These are phyloP conservation scores for Lordiphosa collinella DNA, from an alignment of 1,140 invertebrate species.

Conservation along the genomic window DNA sequence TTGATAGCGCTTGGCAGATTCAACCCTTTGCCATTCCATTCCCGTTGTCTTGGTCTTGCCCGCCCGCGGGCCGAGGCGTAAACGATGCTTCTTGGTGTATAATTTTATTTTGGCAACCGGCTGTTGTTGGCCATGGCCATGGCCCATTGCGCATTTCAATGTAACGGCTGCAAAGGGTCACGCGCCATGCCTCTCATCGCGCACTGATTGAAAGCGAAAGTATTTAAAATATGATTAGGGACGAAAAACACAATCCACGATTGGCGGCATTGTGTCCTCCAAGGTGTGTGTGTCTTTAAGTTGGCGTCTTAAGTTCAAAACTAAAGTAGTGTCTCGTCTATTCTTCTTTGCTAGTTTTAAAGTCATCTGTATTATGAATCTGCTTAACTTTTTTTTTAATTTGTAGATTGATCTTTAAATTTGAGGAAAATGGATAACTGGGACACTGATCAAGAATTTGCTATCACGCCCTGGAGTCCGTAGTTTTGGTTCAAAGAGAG, in stretches of 20 bases:
- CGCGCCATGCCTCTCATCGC: not conserved
- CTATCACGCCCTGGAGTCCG: no score
- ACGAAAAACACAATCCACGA: slow-evolving; percentile 3
- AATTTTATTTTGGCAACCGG: slow-evolving; percentile 72
- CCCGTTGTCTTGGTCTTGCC: not conserved
- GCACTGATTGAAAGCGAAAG: slow-evolving; percentile 66
- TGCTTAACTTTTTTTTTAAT: no score
- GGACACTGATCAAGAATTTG: no score
- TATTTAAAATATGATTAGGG: slow-evolving; percentile 52
- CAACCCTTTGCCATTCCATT: slow-evolving; percentile 43
- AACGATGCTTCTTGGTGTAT: slow-evolving; percentile 49
- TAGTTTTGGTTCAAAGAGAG: no score
- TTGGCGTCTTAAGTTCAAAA: not conserved
- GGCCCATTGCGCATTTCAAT: slow-evolving; percentile 51
- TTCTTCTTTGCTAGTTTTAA: no score
- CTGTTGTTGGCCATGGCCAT: slow-evolving; percentile 62
- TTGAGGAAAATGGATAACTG: no score
- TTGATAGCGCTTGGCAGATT: slow-evolving; percentile 30
- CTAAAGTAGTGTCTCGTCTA: no score
- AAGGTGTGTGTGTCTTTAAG: not conserved
- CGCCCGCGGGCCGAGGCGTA: slow-evolving; percentile 17
- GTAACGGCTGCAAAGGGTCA: slow-evolving; percentile 70
- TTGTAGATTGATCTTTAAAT: no score
- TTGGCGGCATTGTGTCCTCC: not conserved
- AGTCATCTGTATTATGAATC: no score